Evolutionary conservation across 2,113 vertebrate species (phyloP), one percentile per base, ranked within the genome.

Genomic region (Oxyruncus cristatus): DNA sequence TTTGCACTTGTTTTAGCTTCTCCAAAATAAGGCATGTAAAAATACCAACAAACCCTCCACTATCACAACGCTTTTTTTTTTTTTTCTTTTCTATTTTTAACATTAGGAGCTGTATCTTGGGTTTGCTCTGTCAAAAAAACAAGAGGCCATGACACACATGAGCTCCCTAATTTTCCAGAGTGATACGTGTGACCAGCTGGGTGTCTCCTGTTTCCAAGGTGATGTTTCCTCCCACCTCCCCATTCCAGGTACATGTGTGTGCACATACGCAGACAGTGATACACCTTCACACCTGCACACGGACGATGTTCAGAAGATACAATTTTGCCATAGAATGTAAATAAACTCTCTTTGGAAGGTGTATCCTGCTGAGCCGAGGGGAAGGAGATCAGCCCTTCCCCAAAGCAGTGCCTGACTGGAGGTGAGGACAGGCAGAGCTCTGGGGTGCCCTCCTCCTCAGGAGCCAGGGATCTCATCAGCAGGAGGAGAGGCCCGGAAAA

Each of bases 171-270:
- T 58, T 52, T 59, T 70, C 65, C 59, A 44, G 67, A 62, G 46
- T 35, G 76, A 42, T 14, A 21, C 11, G 32, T 47, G 46, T 11
- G 32, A 52, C 52, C 33, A 33, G 37, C 8, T 61, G 71, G 4
- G 12, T 17, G 7, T 20, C 84, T 21, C 14, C 71, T 14, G 37
- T 61, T 80, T 58, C 6, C 8, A 47, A 82, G 41, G 17, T 16
- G 42, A 55, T 5, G 8, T 78, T 85, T 65, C 35, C 23, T 42
- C 30, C 30, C 0, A 0, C 65, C 35, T 73, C 53, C 21, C 12
- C 1, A 0, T 65, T 70, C 44, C 76, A 68, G 23, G 58, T 52
- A n/a, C 0, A 0, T 30, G 24, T 0, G 0, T 28, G n/a, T 18
- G 37, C 27, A 37, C 5, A 10, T 0, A 1, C 68, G 46, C 39